Evolutionary conservation across 2,888 invertebrate species (phyloP).

Genomic region (Leptothorax acervorum): DNA sequence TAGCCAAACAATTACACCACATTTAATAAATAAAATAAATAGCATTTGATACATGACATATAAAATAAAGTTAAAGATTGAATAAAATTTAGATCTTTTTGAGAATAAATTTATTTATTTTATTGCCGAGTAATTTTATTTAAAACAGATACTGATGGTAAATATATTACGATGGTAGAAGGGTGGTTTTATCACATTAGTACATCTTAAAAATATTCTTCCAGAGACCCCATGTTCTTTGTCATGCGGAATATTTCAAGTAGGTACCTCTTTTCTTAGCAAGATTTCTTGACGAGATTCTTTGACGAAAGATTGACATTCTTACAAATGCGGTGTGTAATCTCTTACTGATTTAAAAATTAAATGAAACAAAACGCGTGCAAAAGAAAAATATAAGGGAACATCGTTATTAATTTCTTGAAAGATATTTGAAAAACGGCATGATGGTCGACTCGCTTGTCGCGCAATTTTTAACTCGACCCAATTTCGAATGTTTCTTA

Average conservation of each 20-base stretch:
- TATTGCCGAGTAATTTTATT: not conserved
- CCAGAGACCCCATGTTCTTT: not conserved
- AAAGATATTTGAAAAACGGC: not conserved
- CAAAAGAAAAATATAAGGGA: not conserved
- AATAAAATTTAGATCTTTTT: not conserved
- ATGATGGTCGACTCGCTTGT: not conserved
- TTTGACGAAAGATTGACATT: not conserved
- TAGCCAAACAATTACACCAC: not conserved
- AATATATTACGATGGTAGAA: not conserved
- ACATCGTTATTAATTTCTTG: not conserved
- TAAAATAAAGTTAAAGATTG: not conserved
- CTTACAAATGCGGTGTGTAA: not conserved
- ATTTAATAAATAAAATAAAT: not conserved
- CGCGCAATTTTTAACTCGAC: not conserved
- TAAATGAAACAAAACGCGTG: not conserved
- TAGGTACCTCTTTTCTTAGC: not conserved
- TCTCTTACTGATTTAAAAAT: not conserved
- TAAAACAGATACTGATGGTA: not conserved
- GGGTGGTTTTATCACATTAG: not conserved
- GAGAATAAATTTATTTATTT: not conserved
- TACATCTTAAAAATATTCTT: not conserved
- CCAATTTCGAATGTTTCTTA: conserved; percentile 24
- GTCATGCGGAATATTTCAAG: not conserved
- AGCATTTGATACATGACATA: not conserved
- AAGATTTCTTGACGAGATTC: not conserved